phyloP scores from a whole-genome alignment of 2,888 invertebrate genomes.

The Stegana nigrithorax region DNA sequence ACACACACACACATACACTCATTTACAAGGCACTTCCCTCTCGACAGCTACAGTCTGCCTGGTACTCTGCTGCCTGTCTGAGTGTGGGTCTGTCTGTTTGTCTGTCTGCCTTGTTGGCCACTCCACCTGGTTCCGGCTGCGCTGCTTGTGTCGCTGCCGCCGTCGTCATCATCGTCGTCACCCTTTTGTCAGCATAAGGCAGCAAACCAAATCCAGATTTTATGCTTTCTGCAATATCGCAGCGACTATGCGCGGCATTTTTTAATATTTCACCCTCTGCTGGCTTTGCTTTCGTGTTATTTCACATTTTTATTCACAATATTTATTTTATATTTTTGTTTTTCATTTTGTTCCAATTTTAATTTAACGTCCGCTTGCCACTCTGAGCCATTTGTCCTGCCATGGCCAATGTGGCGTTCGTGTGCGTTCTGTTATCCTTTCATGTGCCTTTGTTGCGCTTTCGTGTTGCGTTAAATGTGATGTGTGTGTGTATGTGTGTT shows the following conservation, averaged over 20 bases:
- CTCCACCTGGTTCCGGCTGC: slow-evolving; percentile 5
- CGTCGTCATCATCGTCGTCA: neutral
- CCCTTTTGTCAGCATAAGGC: neutral
- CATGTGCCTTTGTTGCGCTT: slow-evolving; percentile 27
- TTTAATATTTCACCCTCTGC: slow-evolving; percentile 1
- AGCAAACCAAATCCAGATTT: neutral
- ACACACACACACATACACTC: too few relatives aligned
- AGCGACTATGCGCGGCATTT: neutral
- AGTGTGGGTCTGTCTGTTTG: neutral
- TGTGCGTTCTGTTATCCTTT: slow-evolving; percentile 9
- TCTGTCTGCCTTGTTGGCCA: neutral
- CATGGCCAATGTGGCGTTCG: slow-evolving; percentile 2
- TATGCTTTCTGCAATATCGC: neutral
- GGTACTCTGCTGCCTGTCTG: neutral
- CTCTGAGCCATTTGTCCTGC: too few relatives aligned
- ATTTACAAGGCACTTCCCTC: too few relatives aligned
- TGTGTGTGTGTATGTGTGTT: slow-evolving; percentile 13
- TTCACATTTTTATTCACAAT: neutral
- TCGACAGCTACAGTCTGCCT: too few relatives aligned
- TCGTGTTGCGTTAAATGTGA: slow-evolving; percentile 26
- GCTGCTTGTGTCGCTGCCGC: too few relatives aligned
- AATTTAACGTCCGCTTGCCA: slow-evolving; percentile 13
- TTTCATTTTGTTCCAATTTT: slow-evolving; percentile 4
- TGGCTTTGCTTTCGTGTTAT: neutral
- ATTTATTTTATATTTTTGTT: too few relatives aligned